A percentile compares a stretch with the other conserved stretches of the same genome.
phyloP scores from a whole-genome alignment of 2,113 vertebrate genomes.

The Fregetta grallaria region DNA sequence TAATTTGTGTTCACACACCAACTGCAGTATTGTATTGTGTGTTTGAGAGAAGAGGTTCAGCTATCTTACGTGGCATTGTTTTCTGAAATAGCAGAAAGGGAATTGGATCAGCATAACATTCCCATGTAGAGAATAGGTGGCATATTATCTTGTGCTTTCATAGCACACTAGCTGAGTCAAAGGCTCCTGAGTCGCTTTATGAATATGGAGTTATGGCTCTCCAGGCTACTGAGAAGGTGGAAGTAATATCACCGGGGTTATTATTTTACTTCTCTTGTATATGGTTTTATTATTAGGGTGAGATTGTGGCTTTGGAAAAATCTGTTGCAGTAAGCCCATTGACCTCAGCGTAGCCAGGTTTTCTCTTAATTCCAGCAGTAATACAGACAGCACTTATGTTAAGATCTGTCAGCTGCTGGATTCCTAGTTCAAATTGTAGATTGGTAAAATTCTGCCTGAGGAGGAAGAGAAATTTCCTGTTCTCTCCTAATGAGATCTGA shows the following conservation, averaged over 20 bases:
- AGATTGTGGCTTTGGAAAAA: neutral
- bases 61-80: slow-evolving; percentile 6
- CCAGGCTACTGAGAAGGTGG: neutral
- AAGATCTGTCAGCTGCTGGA: neutral
- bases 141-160: slow-evolving; percentile 30
- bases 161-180: neutral
- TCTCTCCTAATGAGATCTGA: slow-evolving; percentile 35
- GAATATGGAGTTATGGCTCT: slow-evolving; percentile 44
- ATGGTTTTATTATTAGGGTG: neutral
- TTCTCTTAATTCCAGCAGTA: neutral
- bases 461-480: slow-evolving; percentile 41
- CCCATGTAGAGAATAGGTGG: slow-evolving; percentile 41
- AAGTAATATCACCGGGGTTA: neutral
- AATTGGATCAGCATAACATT: slow-evolving; percentile 31
- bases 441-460: slow-evolving; percentile 31
- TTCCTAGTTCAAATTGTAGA: neutral
- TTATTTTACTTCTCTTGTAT: neutral
- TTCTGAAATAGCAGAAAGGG: slow-evolving; percentile 28
- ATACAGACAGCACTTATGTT: too few relatives aligned
- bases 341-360: neutral
- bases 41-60: slow-evolving; percentile 36
- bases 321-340: neutral
- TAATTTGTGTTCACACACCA: slow-evolving; percentile 27
- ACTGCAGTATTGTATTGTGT: neutral
- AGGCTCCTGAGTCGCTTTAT: neutral